Base-by-base conservation (phyloP, 1,140 invertebrate species). In the Drosophila ogumai region DNA sequence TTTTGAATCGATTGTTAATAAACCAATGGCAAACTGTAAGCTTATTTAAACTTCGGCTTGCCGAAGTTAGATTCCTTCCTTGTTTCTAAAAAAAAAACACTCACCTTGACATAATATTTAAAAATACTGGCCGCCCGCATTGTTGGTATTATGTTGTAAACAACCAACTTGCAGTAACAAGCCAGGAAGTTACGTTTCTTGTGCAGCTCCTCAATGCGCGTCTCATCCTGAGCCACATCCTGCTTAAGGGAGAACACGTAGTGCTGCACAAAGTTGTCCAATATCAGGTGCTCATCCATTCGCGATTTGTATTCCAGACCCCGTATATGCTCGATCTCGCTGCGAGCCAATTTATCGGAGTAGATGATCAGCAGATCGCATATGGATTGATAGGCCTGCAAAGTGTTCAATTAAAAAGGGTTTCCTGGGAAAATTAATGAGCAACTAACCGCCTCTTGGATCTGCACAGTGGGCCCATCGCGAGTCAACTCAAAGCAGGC, bases 311-410 rank as follows among this genome's bases (percentile, higher is more conserved):
- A 98, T 58, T 98, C 95, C 28, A 99, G 94, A 60, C 95, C 94
- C 55, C 95, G 94, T 65, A 96, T 93, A 69, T 96, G 94, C 34
- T 93, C 93, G 91, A 94, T 94, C 43, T 93, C 90, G 63, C 94
- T 93, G 25, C 94, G 93, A 10, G 92, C 94, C 56, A 99, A 92
- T 85, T 99, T 97, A 92, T 97, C 96, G 78, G 98, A 98, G 94
- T 99, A 99, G 56, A 99, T 94, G n/a, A 99, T 96, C 32, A 99
- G 93, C 67, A 98, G 93, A 94, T 99, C 99, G 93, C 98, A 99
- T 43, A 99, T 96, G 13, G 97, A 97, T 40, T 97, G 95, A 92
- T 98, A 99, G 0, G 98, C 97, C 96, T 97, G 88, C 34, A 93
- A 92, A 52, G 82, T 13, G 17, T 44, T 15, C 17, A 25, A 25